Conservation (phyloP, 2,888 invertebrate species). For the Mesoligia furuncula region DNA sequence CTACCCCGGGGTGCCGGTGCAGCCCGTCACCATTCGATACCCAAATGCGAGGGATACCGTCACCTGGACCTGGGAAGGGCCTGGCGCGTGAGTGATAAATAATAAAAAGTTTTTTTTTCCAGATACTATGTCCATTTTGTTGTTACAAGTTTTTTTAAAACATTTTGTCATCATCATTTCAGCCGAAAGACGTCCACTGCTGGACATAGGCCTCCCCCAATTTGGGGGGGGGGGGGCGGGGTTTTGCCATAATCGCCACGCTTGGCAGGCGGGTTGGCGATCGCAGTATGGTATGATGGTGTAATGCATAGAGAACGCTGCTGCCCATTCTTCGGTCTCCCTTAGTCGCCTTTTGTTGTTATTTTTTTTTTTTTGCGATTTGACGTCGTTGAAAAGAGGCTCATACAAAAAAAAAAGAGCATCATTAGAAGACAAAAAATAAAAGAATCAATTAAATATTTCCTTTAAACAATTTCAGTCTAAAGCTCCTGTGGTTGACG, state of each 20-base stretch:
- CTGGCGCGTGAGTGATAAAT: constrained; percentile 94
- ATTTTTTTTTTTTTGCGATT: too few relatives aligned
- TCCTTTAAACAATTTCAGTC: constrained; percentile 85
- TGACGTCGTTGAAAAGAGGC: not conserved
- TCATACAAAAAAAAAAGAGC: not conserved
- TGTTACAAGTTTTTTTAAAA: not conserved
- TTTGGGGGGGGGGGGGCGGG: too few relatives aligned
- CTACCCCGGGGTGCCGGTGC: constrained; percentile 98
- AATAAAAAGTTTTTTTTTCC: not conserved
- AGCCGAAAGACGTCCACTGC: too few relatives aligned
- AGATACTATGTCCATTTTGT: not conserved
- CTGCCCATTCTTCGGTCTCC: too few relatives aligned
- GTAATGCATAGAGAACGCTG: too few relatives aligned
- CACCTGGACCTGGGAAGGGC: constrained; percentile 99
- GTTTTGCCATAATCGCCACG: too few relatives aligned
- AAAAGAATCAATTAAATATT: not conserved
- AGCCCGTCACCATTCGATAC: constrained; percentile 97
- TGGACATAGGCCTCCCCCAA: too few relatives aligned
- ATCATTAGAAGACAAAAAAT: not conserved
- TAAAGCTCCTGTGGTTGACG: constrained; percentile 96
- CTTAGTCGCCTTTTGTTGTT: too few relatives aligned
- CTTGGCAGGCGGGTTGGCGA: too few relatives aligned
- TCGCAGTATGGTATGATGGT: too few relatives aligned
- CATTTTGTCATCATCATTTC: too few relatives aligned
- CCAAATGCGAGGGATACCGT: constrained; percentile 97